phyloP scores from a whole-genome alignment of 1,140 invertebrate species.

The Stenopsyche tienmushanensis region DNA sequence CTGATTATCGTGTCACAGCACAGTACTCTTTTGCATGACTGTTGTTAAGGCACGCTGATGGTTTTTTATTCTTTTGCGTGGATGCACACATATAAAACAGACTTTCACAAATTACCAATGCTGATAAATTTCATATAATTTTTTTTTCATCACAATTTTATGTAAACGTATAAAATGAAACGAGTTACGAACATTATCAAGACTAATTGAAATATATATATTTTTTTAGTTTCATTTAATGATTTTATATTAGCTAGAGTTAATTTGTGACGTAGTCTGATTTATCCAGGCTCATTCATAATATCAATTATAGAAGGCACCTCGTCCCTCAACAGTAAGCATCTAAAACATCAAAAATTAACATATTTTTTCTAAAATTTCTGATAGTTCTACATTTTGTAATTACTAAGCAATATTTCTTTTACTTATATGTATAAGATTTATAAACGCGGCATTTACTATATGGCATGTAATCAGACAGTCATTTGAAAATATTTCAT shows the following conservation, averaged over 20 bases:
- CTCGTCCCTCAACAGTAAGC: constrained; percentile 42
- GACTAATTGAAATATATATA: no score
- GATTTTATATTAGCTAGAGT: not conserved
- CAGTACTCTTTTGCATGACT: constrained; percentile 16
- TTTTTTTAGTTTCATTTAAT: not conserved
- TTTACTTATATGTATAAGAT: constrained; percentile 38
- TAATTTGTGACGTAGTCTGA: not conserved
- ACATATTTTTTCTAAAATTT: constrained; percentile 35
- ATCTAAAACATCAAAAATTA: constrained; percentile 42
- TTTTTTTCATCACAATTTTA: not conserved
- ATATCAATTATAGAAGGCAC: constrained; percentile 40
- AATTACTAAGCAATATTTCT: constrained; percentile 33
- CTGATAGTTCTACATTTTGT: constrained; percentile 33
- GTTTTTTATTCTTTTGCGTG: constrained; percentile 14
- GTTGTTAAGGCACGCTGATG: constrained; percentile 37
- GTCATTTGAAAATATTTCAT: no score
- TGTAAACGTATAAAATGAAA: no score
- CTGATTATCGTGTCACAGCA: constrained; percentile 35
- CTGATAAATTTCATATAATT: not conserved
- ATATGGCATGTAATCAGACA: constrained; percentile 22
- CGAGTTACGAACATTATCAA: no score
- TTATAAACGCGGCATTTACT: constrained; percentile 36
- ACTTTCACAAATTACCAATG: no score
- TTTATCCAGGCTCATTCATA: constrained; percentile 39
- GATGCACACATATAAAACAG: constrained; percentile 20